phyloP scores from a whole-genome alignment of 2,113 vertebrate species.

The Emberiza fucata region DNA sequence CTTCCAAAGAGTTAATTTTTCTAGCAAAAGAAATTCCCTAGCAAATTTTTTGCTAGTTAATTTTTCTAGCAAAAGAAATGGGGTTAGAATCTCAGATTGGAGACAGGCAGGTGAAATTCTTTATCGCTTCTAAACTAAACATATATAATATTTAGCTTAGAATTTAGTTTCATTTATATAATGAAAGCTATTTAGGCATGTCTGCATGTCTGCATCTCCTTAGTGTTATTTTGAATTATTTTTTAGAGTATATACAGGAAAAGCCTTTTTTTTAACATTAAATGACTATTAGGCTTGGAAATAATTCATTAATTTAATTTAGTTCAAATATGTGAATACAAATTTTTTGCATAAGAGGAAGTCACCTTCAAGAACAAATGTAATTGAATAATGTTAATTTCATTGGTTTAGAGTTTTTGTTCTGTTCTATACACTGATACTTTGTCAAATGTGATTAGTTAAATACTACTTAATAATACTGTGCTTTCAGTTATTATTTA shows the following conservation, averaged over 20 bases:
- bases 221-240: background rate
- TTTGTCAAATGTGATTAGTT: background rate
- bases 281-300: accelerated
- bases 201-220: background rate
- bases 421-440: background rate
- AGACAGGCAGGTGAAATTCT: background rate
- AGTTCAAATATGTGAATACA: background rate
- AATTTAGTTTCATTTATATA: background rate
- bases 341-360: background rate
- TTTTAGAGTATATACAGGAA: background rate
- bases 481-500: background rate
- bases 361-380: background rate
- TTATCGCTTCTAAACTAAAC: background rate
- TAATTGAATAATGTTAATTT: background rate
- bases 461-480: background rate
- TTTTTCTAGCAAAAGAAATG: too few relatives aligned
- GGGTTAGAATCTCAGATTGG: background rate
- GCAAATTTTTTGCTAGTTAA: too few relatives aligned
- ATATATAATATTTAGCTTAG: background rate
- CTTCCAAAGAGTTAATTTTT: background rate
- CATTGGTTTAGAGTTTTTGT: background rate
- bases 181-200: background rate
- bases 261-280: background rate
- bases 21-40: background rate
- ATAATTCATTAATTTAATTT: background rate